A percentile compares a stretch with the other conserved stretches of the same genome.
These are phyloP conservation scores for Drosophila paramelanica DNA, from an alignment of 2,888 invertebrate genomes.

Conservation along the genomic window DNA sequence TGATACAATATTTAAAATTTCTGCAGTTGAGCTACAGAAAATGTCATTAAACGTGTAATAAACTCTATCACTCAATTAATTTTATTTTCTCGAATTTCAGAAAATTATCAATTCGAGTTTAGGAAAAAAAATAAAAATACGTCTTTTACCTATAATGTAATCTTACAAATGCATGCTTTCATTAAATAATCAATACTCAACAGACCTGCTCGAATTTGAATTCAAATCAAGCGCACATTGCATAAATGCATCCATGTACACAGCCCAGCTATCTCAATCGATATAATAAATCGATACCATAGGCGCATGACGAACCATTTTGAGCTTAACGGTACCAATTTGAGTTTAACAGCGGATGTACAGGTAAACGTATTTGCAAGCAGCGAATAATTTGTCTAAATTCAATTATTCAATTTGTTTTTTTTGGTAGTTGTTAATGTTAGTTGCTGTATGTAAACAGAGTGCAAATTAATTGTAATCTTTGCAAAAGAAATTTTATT, in stretches of 20 bases:
- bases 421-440: no score
- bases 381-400: no score
- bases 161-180: no score
- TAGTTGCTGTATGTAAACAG: no score
- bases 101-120: background rate
- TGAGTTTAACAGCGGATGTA: conserved; percentile 16
- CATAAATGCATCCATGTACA: conserved; percentile 4
- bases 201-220: background rate
- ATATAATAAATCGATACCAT: conserved; percentile 13
- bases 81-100: background rate
- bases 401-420: no score
- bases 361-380: background rate
- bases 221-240: conserved; percentile 4
- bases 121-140: background rate
- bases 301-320: background rate
- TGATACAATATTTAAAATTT: background rate
- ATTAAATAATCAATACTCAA: background rate
- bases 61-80: background rate
- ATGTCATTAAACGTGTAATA: background rate
- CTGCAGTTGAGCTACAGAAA: no score
- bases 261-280: background rate
- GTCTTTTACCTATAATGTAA: no score
- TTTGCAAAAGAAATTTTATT: no score
- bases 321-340: conserved; percentile 17
- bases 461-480: no score